A percentile compares a stretch with the other conserved stretches of the same genome.
Evolutionary conservation across 2,113 vertebrate species (phyloP).

Genomic region (Hemiscyllium ocellatum): DNA sequence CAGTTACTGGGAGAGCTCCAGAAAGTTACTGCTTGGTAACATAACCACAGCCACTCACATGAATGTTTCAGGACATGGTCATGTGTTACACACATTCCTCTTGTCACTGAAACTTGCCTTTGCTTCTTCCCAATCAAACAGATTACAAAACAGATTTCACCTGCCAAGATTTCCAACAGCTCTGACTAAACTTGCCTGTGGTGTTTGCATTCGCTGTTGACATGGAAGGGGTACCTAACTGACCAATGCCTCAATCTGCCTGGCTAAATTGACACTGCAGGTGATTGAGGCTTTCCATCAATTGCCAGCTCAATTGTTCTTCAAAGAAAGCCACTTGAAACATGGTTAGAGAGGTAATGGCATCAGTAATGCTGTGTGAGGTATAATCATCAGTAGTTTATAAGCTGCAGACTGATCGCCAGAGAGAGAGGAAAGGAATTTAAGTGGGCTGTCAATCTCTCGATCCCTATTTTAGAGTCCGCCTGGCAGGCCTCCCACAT

Average conservation of each 20-base stretch:
- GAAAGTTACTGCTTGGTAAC: not conserved
- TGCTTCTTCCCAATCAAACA: not conserved
- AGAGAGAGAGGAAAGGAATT: not conserved
- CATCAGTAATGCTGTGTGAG: not conserved
- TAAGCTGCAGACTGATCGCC: not conserved
- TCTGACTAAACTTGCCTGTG: not conserved
- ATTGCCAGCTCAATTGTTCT: not conserved
- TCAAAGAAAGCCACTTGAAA: not conserved
- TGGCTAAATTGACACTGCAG: not conserved
- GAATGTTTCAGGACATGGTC: not conserved
- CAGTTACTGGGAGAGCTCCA: too few relatives aligned
- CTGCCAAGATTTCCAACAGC: not conserved
- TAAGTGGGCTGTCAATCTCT: not conserved
- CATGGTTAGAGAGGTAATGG: not conserved
- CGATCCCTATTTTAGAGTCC: not conserved
- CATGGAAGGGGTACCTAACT: not conserved
- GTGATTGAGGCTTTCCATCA: not conserved
- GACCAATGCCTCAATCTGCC: not conserved
- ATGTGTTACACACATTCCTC: not conserved
- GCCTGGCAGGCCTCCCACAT: not conserved
- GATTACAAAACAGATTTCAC: not conserved
- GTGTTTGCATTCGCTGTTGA: not conserved
- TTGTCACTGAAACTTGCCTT: not conserved
- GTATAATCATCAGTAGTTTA: not conserved
- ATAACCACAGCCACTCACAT: not conserved